Percentiles rank a stretch among this genome's conserved stretches.
phyloP scores from a whole-genome alignment of 2,888 invertebrate species.

The Tanytarsus gracilentus region DNA sequence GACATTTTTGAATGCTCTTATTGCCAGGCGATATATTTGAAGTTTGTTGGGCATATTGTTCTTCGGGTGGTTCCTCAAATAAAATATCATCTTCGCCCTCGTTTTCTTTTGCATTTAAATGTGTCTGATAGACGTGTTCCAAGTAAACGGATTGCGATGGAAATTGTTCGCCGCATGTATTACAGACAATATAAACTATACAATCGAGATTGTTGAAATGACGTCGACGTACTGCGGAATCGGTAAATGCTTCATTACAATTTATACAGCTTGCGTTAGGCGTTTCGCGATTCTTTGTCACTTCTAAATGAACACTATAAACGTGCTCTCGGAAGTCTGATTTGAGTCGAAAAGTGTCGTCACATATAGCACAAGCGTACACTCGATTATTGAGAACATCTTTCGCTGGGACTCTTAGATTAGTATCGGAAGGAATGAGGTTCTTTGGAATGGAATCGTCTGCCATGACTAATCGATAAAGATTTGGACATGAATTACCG shows the following conservation, averaged over 20 bases:
- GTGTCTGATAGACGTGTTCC: constrained; percentile 42
- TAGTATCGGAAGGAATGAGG: constrained; percentile 16
- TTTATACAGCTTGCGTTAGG: constrained; percentile 41
- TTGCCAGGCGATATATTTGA: constrained; percentile 33
- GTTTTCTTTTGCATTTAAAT: constrained; percentile 36
- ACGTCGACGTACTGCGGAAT: constrained; percentile 41
- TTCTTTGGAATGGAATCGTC: constrained; percentile 34
- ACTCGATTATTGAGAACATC: constrained; percentile 42
- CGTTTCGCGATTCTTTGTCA: constrained; percentile 39
- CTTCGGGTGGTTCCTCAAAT: constrained; percentile 29
- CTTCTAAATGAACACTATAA: constrained; percentile 42
- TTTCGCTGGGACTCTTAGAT: constrained; percentile 38
- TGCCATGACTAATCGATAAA: constrained; percentile 39
- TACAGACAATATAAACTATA: constrained; percentile 41
- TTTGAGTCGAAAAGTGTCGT: constrained; percentile 41
- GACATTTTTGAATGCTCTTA: constrained; percentile 41
- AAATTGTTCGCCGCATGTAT: constrained; percentile 42
- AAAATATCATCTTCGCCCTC: constrained; percentile 32
- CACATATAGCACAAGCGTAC: constrained; percentile 42
- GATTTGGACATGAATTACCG: constrained; percentile 39
- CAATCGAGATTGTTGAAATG: constrained; percentile 44
- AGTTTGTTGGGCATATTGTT: neutral
- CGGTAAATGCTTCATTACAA: constrained; percentile 41
- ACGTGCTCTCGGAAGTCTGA: constrained; percentile 43
- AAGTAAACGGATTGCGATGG: constrained; percentile 42